Evolutionary conservation across 2,888 invertebrate genomes (phyloP).

Genomic region (Drosophila rubida): DNA sequence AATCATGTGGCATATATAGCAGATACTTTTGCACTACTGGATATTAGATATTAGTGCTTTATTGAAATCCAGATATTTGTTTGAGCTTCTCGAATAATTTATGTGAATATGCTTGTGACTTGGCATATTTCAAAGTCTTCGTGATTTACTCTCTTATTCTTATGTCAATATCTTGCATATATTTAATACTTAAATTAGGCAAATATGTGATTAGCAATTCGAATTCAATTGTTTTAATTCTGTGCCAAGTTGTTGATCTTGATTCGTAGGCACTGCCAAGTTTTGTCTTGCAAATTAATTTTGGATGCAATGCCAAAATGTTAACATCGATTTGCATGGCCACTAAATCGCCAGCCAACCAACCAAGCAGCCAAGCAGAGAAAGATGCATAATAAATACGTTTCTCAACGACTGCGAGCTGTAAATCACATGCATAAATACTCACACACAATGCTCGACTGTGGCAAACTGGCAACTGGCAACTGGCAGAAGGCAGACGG

Average conservation of each 20-base stretch:
- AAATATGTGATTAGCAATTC: conserved; percentile 8
- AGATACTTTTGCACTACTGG: too few relatives aligned
- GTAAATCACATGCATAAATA: conserved; percentile 58
- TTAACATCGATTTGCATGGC: conserved; percentile 57
- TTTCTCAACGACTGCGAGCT: conserved; percentile 20
- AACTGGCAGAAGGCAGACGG: conserved; percentile 9
- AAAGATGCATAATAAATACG: conserved; percentile 28
- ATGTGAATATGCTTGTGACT: background rate
- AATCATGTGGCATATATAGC: too few relatives aligned
- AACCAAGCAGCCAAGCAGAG: background rate
- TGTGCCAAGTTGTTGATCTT: conserved; percentile 33
- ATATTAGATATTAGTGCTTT: too few relatives aligned
- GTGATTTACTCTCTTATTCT: background rate
- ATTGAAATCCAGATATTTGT: too few relatives aligned
- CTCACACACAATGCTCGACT: conserved; percentile 28
- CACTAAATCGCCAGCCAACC: conserved; percentile 36
- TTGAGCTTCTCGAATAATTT: background rate
- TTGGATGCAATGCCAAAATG: conserved; percentile 48
- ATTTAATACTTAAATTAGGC: background rate
- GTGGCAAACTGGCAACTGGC: conserved; percentile 42
- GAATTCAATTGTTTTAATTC: conserved; percentile 34
- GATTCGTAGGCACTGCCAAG: conserved; percentile 47
- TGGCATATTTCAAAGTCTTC: background rate
- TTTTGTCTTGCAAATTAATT: conserved; percentile 67
- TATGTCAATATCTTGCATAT: background rate